Conservation (phyloP, 2,113 vertebrate species). For the Lynx canadensis region DNA sequence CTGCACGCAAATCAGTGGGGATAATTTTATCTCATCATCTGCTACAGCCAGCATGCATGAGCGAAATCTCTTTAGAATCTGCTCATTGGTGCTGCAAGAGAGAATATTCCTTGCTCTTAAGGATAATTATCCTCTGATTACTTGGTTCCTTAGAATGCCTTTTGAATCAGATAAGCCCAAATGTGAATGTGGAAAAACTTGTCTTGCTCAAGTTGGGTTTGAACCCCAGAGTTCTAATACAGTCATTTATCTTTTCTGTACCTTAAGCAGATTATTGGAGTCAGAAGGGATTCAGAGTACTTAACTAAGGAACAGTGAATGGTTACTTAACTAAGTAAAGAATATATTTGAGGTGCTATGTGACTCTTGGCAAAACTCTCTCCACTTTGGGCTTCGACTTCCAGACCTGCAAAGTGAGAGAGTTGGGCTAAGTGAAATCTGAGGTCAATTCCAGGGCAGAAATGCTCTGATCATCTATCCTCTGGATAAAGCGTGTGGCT, state of each 20-base stretch:
- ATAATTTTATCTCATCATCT: conserved; percentile 61
- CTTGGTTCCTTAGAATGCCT: neutral
- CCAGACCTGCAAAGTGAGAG: neutral
- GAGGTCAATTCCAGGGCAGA: neutral
- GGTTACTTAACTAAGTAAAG: neutral
- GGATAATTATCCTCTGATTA: conserved; percentile 46
- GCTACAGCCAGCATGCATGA: neutral
- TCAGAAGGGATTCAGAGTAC: neutral
- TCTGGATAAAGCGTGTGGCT: neutral
- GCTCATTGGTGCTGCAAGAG: neutral
- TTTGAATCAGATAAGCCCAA: neutral
- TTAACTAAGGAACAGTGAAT: neutral
- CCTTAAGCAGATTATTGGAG: neutral
- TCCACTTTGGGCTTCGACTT: neutral
- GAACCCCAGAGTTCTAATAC: neutral
- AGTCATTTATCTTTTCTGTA: neutral
- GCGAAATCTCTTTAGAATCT: conserved; percentile 53
- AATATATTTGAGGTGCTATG: neutral
- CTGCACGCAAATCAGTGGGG: conserved; percentile 40
- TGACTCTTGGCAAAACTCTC: neutral
- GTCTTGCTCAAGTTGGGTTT: neutral
- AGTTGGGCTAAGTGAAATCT: neutral
- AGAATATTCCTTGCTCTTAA: conserved; percentile 18
- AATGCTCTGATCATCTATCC: neutral
- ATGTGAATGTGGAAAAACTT: neutral